Conservation (phyloP, 2,888 invertebrate genomes). For the Tortrix viridana region DNA sequence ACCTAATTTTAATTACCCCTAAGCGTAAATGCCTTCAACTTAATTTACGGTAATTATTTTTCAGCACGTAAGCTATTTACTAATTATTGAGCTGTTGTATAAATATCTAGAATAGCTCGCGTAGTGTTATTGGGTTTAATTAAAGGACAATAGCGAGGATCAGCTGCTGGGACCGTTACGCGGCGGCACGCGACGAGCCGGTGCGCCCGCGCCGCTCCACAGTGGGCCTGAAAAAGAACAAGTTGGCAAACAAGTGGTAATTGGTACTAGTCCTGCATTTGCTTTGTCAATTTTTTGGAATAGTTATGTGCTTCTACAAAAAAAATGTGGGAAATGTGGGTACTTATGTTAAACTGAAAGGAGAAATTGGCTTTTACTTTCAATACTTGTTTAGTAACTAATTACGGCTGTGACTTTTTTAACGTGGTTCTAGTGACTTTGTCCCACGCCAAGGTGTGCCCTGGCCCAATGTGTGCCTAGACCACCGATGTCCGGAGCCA, state of each 20-base stretch:
- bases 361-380: no score
- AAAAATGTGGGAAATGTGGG: background rate
- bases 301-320: background rate
- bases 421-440: background rate
- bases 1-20: slow-evolving; percentile 13
- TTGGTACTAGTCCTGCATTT: background rate
- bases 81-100: slow-evolving; percentile 31
- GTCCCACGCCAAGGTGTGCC: background rate
- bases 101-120: slow-evolving; percentile 34
- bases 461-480: slow-evolving; percentile 45
- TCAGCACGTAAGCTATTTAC: slow-evolving; percentile 31
- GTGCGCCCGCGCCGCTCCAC: slow-evolving; percentile 38
- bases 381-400: no score
- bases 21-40: background rate
- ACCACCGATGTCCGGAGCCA: slow-evolving; percentile 54
- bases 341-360: no score
- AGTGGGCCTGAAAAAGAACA: slow-evolving; percentile 19
- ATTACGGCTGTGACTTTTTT: background rate
- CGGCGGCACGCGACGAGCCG: slow-evolving; percentile 63
- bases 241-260: slow-evolving; percentile 3
- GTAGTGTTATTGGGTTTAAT: slow-evolving; percentile 64
- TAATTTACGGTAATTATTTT: slow-evolving; percentile 22
- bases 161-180: slow-evolving; percentile 77
- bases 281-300: background rate
- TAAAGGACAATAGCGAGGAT: slow-evolving; percentile 67